Evolutionary conservation across 2,113 vertebrate species (phyloP).

Genomic region (Oreochromis aureus): DNA sequence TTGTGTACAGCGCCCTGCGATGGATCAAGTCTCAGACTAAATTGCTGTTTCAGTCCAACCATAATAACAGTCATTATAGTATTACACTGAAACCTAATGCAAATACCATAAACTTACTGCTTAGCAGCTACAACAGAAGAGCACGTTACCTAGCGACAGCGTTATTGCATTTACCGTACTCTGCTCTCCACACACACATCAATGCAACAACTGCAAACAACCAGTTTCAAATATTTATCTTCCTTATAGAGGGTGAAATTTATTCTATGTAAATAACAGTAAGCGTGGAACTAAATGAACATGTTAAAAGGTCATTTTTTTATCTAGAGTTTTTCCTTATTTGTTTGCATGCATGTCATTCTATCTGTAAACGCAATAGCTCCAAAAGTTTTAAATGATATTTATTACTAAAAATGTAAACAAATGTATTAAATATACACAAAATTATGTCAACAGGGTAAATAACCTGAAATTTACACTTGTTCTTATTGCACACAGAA

Average conservation of each 20-base stretch:
- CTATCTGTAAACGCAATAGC: neutral
- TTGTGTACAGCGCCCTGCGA: neutral
- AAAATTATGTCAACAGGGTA: neutral
- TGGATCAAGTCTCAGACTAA: neutral
- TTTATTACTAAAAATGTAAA: neutral
- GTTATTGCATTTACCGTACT: neutral
- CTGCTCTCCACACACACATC: neutral
- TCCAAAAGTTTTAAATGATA: neutral
- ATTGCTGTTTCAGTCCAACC: neutral
- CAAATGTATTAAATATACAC: neutral
- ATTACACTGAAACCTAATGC: neutral
- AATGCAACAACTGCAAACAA: neutral
- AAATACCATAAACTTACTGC: neutral
- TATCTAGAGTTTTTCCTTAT: neutral
- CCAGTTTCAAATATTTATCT: neutral
- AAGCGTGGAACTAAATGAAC: neutral
- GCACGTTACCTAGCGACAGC: neutral
- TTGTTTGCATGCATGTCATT: neutral
- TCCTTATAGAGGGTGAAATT: neutral
- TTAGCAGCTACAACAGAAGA: neutral
- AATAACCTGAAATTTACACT: neutral
- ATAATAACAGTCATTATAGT: neutral
- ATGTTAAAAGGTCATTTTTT: neutral
- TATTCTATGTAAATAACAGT: neutral
- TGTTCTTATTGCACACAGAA: neutral